phyloP scores from a whole-genome alignment of 2,888 invertebrate genomes.

The Nemotelus nigrinus region DNA sequence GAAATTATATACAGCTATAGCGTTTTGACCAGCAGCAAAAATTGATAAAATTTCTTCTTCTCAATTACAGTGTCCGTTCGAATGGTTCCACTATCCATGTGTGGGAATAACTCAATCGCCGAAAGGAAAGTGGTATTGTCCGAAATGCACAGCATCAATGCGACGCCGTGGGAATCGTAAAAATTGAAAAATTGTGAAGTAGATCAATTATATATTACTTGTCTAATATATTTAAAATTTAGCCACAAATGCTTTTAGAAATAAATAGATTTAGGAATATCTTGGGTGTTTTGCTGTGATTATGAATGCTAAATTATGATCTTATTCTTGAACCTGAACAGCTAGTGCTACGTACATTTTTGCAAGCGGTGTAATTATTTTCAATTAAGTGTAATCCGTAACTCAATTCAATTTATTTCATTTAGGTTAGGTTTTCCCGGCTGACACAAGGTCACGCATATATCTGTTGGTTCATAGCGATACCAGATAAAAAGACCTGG shows the following conservation, averaged over 20 bases:
- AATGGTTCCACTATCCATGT: conserved; percentile 99
- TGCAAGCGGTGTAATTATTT: no score
- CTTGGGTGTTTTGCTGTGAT: not conserved
- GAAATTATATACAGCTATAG: no score
- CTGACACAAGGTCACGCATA: no score
- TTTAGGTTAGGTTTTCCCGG: no score
- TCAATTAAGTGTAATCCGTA: no score
- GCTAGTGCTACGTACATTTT: no score
- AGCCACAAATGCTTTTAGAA: conserved; percentile 18
- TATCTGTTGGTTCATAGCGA: no score
- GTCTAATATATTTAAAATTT: conserved; percentile 14
- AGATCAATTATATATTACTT: not conserved
- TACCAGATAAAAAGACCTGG: no score
- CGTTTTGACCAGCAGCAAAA: not conserved
- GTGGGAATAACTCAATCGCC: conserved; percentile 96
- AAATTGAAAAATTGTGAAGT: conserved; percentile 66
- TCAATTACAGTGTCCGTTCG: conserved; percentile 86
- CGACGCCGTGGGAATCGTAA: conserved; percentile 84
- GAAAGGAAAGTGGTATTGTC: conserved; percentile 99
- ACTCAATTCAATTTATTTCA: no score
- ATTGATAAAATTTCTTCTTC: not conserved
- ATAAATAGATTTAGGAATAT: conserved; percentile 1
- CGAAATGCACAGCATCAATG: conserved; percentile 90
- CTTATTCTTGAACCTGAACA: no score
- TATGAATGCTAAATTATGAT: no score